Conservation (phyloP, 2,113 vertebrate genomes). For the Seriola dumerili region DNA sequence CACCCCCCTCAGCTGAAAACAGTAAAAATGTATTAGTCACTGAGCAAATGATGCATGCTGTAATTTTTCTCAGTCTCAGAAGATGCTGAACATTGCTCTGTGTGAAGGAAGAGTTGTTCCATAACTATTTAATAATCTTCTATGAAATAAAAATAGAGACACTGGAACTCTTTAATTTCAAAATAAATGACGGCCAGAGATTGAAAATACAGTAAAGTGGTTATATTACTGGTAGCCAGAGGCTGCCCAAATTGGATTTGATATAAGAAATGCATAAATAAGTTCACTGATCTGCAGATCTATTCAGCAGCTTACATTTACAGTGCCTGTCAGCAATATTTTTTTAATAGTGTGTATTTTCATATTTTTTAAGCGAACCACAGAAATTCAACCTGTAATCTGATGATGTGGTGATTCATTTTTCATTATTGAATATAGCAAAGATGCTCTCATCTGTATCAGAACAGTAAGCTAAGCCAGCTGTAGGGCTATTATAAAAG, state of each 20-base stretch:
- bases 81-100: background rate
- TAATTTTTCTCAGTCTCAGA: background rate
- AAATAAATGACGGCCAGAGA: background rate
- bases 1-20: background rate
- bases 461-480: background rate
- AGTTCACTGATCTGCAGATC: conserved; percentile 1
- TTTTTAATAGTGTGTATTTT: background rate
- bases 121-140: background rate
- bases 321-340: background rate
- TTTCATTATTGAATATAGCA: background rate
- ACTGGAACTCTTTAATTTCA: background rate
- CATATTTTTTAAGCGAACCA: background rate
- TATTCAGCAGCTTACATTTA: background rate
- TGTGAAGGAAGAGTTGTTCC: background rate
- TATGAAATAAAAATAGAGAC: background rate
- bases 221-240: background rate
- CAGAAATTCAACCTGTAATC: background rate
- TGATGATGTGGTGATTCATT: background rate
- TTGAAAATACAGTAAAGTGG: background rate
- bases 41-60: background rate
- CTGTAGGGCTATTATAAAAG: background rate
- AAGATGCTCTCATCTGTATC: background rate
- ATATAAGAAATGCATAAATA: conserved; percentile 30
- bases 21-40: background rate
- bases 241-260: background rate